phyloP scores from a whole-genome alignment of 2,113 vertebrate species.

The Neogale vison region DNA sequence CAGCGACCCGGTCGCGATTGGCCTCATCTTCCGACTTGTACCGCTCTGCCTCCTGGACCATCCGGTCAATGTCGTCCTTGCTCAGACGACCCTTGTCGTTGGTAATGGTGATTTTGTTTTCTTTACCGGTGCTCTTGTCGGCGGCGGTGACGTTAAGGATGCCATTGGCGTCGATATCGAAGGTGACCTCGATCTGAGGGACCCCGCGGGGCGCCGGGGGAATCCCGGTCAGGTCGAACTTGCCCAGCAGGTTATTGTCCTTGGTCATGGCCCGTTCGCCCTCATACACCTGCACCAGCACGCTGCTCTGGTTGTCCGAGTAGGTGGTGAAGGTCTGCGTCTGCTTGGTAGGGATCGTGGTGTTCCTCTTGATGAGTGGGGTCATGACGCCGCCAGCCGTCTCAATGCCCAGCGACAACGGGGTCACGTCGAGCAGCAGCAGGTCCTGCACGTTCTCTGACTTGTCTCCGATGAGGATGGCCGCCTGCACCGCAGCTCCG shows the following conservation, averaged over 20 bases:
- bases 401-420: slow-evolving; percentile 89
- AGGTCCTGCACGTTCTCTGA: slow-evolving; percentile 90
- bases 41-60: slow-evolving; percentile 90
- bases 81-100: slow-evolving; percentile 90
- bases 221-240: slow-evolving; percentile 89
- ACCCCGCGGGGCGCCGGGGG: slow-evolving; percentile 88
- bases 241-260: slow-evolving; percentile 91
- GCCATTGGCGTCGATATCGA: slow-evolving; percentile 90
- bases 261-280: slow-evolving; percentile 90
- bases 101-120: slow-evolving; percentile 91
- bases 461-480: slow-evolving; percentile 90
- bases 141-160: slow-evolving; percentile 88
- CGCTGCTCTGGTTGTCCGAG: slow-evolving; percentile 89
- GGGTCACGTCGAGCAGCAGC: slow-evolving; percentile 88
- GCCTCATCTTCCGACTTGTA: slow-evolving; percentile 89
- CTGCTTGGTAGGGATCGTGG: slow-evolving; percentile 91
- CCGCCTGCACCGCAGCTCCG: slow-evolving; percentile 88
- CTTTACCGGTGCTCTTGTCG: slow-evolving; percentile 90
- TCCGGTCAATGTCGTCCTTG: slow-evolving; percentile 90
- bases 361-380: slow-evolving; percentile 89
- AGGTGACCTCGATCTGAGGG: slow-evolving; percentile 90
- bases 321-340: slow-evolving; percentile 92
- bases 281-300: slow-evolving; percentile 88
- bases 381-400: slow-evolving; percentile 91
- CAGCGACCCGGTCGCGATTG: slow-evolving; percentile 86